Evolutionary conservation across 2,888 invertebrate genomes (phyloP), one percentile per base, ranked within the genome.

Genomic region (Tridacna crocea): DNA sequence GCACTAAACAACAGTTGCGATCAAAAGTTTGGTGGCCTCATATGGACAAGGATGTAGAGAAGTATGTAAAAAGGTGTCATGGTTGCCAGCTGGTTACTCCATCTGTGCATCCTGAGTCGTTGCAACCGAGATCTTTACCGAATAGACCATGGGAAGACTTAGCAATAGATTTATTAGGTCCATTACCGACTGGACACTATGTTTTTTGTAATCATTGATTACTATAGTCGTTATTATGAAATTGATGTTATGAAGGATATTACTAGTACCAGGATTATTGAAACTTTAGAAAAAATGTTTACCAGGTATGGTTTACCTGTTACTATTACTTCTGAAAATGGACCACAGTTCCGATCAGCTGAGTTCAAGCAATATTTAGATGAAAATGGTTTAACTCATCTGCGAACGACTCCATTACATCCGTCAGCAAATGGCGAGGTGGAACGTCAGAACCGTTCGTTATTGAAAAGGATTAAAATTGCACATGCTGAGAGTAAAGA

Each of bases 381-480:
- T 8, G 77, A 76, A 11, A 26, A 82, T 27, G 61, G 65, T n/a
- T 84, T 88, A 61, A 15, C 12, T 4, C 85, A 85, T 48, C 17
- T 17, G n/a, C 17, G 55, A 55, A 55, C 63, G 13, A 63, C 63
- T 22, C 63, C 63, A 10, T 24, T 63, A 22, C 63, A 63, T 24
- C 63, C 63, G 15, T 13, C 22, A n/a, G 63, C 63, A 22, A 63
- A 63, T 8, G 83, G 87, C 0, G 82, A 87, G 51, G 82, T 87
- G 12, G 84, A 88, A 65, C 48, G 83, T n/a, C 87, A 87, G 55
- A 89, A 90, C 75, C 19, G 79, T 24, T 81, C 83, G 17, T 27
- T 88, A n/a, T 51, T 85, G 70, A 89, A 89, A 80, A 24, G 82
- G 10, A 75, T 88, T 12, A 22, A 77, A 36, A 88, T 88, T 58